Evolutionary conservation across 2,797 vertebrate species (phyloP).

Genomic region (Dallia pectoralis): DNA sequence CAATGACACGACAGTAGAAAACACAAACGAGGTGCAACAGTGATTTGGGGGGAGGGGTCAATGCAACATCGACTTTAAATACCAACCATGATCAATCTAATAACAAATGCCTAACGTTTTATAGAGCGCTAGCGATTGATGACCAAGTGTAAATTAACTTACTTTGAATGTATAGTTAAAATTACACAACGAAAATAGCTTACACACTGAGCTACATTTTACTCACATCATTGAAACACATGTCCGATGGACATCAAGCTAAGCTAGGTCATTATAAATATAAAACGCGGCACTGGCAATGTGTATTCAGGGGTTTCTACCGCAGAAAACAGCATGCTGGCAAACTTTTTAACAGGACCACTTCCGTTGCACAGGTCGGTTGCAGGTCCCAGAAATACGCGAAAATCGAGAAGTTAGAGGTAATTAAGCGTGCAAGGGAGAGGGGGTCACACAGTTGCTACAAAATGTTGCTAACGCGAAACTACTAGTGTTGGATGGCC

Average conservation of each 20-base stretch:
- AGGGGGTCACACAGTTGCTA: neutral
- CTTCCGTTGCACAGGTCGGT: neutral
- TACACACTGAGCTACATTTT: too few relatives aligned
- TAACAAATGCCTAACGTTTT: neutral
- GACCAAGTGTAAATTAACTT: neutral
- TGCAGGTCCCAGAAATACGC: neutral
- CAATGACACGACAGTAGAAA: neutral
- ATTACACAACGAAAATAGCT: too few relatives aligned
- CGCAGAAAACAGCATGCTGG: neutral
- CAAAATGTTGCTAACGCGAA: neutral
- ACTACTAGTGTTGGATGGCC: neutral
- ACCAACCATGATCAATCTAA: neutral
- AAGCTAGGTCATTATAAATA: neutral
- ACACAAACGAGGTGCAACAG: neutral
- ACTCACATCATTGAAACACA: neutral
- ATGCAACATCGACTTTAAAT: neutral
- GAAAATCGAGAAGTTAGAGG: neutral
- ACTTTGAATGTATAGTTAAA: too few relatives aligned
- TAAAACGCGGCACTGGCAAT: neutral
- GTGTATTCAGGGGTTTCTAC: neutral
- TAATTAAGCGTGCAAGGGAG: neutral
- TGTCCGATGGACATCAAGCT: neutral
- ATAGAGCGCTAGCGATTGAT: slow-evolving; percentile 4
- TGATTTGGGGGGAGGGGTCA: neutral
- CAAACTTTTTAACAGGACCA: neutral